Conservation (phyloP, 2,888 invertebrate genomes). For the Trypoxylon attenuatum region DNA sequence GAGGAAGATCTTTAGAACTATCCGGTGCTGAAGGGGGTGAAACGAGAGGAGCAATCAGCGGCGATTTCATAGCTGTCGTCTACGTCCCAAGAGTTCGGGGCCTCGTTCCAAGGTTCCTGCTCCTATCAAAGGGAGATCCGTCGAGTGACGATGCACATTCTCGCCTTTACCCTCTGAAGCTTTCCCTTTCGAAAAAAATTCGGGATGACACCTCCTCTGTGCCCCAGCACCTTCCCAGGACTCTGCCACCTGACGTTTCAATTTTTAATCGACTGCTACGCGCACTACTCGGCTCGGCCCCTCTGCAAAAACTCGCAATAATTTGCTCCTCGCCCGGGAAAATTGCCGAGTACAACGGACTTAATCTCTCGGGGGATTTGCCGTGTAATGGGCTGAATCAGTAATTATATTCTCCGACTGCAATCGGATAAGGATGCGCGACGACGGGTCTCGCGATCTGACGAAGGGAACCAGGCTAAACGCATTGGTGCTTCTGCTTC, state of each 20-base stretch:
- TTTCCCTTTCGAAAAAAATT: slow-evolving; percentile 67
- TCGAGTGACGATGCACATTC: slow-evolving; percentile 69
- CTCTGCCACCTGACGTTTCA: slow-evolving; percentile 53
- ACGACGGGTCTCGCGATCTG: no score
- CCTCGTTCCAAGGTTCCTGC: slow-evolving; percentile 64
- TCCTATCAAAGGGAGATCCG: slow-evolving; percentile 53
- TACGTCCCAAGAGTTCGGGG: slow-evolving; percentile 53
- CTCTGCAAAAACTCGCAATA: no score
- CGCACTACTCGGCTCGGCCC: no score
- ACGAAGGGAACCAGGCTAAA: no score
- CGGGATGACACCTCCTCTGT: slow-evolving; percentile 55
- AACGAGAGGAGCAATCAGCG: slow-evolving; percentile 65
- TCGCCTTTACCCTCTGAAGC: slow-evolving; percentile 50
- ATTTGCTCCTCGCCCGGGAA: no score
- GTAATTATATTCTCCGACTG: no score
- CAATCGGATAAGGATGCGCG: no score
- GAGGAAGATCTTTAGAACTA: slow-evolving; percentile 15
- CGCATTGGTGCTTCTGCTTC: no score
- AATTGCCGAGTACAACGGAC: no score
- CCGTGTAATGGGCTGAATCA: no score
- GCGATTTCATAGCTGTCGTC: slow-evolving; percentile 72
- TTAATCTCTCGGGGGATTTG: no score
- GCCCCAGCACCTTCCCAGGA: not conserved
- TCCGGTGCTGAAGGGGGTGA: slow-evolving; percentile 31
- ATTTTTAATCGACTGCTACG: slow-evolving; percentile 54